Conservation (phyloP, 2,797 vertebrate genomes). For the Cheirogaleus major region DNA sequence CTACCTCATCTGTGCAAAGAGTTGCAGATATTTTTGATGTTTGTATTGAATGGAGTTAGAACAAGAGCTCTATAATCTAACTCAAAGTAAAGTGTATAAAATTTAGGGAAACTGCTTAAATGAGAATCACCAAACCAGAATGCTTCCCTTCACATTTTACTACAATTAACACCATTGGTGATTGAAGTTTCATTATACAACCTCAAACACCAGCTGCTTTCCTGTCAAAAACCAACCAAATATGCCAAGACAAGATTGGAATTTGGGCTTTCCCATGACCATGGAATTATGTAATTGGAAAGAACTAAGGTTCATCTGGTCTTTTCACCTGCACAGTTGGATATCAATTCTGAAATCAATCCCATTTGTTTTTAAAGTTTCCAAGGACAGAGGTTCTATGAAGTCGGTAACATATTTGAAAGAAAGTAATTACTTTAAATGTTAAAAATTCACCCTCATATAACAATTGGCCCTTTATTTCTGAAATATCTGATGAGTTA, state of each 20-base stretch:
- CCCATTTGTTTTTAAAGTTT: conserved; percentile 1
- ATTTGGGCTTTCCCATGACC: conserved; percentile 11
- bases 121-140: conserved; percentile 38
- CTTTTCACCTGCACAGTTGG: conserved; percentile 21
- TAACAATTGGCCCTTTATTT: background rate
- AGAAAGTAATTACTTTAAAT: background rate
- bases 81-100: background rate
- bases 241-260: conserved; percentile 48
- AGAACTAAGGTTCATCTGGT: conserved; percentile 45
- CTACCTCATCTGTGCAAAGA: too few relatives aligned
- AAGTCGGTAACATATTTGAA: background rate
- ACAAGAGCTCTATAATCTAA: background rate
- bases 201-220: conserved; percentile 67
- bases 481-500: background rate
- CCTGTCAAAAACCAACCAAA: conserved; percentile 59
- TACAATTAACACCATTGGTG: conserved; percentile 33
- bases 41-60: background rate
- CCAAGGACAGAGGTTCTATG: background rate
- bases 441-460: background rate
- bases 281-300: conserved; percentile 43
- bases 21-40: background rate
- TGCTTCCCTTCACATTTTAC: conserved; percentile 54
- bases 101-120: background rate
- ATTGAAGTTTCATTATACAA: conserved; percentile 61
- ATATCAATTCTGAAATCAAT: background rate